Percentiles rank a stretch among this genome's conserved stretches.
These are phyloP conservation scores for Falco novaeseelandiae DNA, from an alignment of 2,797 vertebrate species.

Conservation along the genomic window DNA sequence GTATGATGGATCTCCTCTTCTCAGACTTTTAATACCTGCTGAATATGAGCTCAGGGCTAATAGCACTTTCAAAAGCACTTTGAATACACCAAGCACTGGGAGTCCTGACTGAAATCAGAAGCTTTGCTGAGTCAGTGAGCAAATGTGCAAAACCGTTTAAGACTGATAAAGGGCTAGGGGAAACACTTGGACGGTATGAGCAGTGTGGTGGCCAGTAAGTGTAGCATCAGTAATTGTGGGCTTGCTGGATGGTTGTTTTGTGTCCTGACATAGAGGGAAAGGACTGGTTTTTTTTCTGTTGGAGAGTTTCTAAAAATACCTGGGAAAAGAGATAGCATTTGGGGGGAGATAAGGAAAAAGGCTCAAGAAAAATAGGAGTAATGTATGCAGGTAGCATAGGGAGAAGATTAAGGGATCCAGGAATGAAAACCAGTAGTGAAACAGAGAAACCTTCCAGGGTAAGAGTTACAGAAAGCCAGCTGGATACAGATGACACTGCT, in stretches of 20 bases:
- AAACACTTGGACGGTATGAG: fast-evolving
- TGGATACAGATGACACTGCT: neutral
- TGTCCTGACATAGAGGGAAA: neutral
- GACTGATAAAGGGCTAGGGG: neutral
- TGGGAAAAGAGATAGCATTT: neutral
- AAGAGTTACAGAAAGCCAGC: neutral
- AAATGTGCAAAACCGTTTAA: neutral
- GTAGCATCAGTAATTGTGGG: neutral
- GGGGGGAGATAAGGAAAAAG: neutral
- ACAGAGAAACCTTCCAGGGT: neutral
- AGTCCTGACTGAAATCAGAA: neutral
- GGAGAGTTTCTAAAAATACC: neutral
- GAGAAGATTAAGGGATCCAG: neutral
- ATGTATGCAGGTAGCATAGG: neutral
- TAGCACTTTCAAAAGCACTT: neutral
- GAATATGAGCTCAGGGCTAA: neutral
- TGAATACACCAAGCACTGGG: neutral
- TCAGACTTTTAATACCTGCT: neutral
- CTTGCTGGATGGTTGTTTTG: neutral
- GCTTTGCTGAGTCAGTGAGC: neutral
- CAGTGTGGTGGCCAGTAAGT: neutral
- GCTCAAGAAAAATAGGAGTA: neutral
- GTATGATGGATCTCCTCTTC: neutral
- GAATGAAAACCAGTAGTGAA: neutral
- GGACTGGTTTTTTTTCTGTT: neutral